Evolutionary conservation across 37 sponge, comb jelly and placozoan species (phyloP).

Genomic region (Petrosia ficiformis): DNA sequence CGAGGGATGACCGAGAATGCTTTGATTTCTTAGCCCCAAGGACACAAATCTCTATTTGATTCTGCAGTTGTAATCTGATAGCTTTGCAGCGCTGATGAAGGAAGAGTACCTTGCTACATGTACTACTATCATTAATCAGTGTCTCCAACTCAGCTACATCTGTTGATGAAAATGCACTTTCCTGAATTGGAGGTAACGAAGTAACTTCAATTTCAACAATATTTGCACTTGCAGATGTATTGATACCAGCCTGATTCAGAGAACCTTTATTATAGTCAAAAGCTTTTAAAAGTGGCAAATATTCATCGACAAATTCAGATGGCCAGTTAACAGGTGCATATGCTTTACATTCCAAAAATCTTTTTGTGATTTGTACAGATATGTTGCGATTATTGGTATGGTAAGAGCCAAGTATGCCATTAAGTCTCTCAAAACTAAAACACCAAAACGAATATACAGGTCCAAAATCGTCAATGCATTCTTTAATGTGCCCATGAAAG

Average conservation of each 20-base stretch:
- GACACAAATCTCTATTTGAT: neutral
- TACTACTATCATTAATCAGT: neutral
- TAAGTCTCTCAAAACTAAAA: slow-evolving; percentile 28
- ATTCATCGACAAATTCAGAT: neutral
- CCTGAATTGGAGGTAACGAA: neutral
- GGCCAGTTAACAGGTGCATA: neutral
- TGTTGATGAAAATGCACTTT: neutral
- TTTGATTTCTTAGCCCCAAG: neutral
- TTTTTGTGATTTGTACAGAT: slow-evolving; percentile 42
- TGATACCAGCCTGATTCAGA: neutral
- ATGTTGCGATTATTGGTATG: slow-evolving; percentile 45
- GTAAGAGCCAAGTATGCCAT: slow-evolving; percentile 52
- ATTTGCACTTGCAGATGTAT: neutral
- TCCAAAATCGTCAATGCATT: slow-evolving; percentile 23
- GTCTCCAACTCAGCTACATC: too few relatives aligned
- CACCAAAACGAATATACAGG: slow-evolving; percentile 17
- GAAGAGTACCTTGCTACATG: neutral
- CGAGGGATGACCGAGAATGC: neutral
- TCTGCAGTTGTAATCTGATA: neutral
- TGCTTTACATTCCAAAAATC: slow-evolving; percentile 18
- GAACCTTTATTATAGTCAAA: slow-evolving; percentile 2
- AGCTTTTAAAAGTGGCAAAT: neutral
- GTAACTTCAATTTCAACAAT: neutral
- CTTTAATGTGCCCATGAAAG: slow-evolving; percentile 19
- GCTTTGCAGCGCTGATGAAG: neutral